These are phyloP conservation scores for Unio delphinus DNA, from an alignment of 2,888 invertebrate species.

Conservation along the genomic window DNA sequence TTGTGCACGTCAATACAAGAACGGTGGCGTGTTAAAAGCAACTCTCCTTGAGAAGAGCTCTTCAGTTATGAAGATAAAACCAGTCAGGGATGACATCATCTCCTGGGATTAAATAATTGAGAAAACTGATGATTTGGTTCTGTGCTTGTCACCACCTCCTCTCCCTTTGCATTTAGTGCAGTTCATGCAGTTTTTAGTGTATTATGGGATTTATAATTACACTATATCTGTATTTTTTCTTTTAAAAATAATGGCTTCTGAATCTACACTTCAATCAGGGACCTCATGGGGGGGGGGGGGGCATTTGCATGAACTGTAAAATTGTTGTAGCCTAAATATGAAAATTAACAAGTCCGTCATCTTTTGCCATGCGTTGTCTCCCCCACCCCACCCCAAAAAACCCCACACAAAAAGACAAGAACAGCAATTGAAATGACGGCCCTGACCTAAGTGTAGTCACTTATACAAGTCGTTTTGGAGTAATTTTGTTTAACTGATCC, in stretches of 20 bases:
- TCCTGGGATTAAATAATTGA: conserved; percentile 19
- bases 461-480: conserved; percentile 11
- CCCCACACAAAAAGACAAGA: no score
- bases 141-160: conserved; percentile 12
- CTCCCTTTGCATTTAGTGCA: conserved; percentile 11
- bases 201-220: conserved; percentile 2
- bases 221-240: not conserved
- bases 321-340: no score
- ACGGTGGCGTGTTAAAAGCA: conserved; percentile 3
- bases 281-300: no score
- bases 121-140: conserved; percentile 15
- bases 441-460: conserved; percentile 9
- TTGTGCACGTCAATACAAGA: conserved; percentile 11
- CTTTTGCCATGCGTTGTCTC: no score
- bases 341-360: no score
- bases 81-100: conserved; percentile 19
- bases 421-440: no score
- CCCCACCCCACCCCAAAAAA: no score
- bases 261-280: conserved; percentile 13
- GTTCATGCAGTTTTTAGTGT: conserved; percentile 10
- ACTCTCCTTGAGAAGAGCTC: conserved; percentile 6
- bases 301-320: no score
- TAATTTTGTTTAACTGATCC: conserved; percentile 5
- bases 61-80: conserved; percentile 14
- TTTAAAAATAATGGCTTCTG: conserved; percentile 6